Conservation (phyloP, 1,140 invertebrate species). For the Fopius arisanus region DNA sequence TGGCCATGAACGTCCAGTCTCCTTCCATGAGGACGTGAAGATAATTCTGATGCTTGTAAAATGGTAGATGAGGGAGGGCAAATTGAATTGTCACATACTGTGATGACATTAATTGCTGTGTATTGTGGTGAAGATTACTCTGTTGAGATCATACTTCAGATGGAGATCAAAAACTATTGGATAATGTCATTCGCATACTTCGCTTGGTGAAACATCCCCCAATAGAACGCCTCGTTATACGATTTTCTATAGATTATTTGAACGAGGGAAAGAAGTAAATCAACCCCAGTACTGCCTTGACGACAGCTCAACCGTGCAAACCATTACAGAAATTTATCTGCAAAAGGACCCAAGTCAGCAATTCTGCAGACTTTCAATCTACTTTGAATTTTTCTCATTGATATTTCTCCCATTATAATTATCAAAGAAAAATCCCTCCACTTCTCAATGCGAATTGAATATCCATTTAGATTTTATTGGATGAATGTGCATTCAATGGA, state of each 20-base stretch:
- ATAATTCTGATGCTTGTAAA: background rate
- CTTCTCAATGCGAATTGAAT: too few relatives aligned
- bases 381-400: too few relatives aligned
- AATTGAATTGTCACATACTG: background rate
- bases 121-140: background rate
- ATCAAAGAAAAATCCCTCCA: too few relatives aligned
- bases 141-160: conserved; percentile 41
- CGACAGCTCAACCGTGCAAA: background rate
- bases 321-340: background rate
- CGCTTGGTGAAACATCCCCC: background rate
- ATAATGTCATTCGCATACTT: conserved; percentile 31
- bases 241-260: background rate
- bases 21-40: too few relatives aligned
- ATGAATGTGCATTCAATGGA: too few relatives aligned
- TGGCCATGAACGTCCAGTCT: too few relatives aligned
- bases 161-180: conserved; percentile 43
- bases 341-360: too few relatives aligned
- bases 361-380: too few relatives aligned
- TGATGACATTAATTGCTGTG: conserved; percentile 1
- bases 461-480: too few relatives aligned
- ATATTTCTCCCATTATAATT: too few relatives aligned
- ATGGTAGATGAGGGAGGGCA: background rate
- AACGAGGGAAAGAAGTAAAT: background rate
- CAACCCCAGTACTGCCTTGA: background rate
- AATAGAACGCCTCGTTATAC: background rate